Base-by-base conservation (phyloP, 2,797 vertebrate genomes). In the Melanotaenia nigrans region DNA sequence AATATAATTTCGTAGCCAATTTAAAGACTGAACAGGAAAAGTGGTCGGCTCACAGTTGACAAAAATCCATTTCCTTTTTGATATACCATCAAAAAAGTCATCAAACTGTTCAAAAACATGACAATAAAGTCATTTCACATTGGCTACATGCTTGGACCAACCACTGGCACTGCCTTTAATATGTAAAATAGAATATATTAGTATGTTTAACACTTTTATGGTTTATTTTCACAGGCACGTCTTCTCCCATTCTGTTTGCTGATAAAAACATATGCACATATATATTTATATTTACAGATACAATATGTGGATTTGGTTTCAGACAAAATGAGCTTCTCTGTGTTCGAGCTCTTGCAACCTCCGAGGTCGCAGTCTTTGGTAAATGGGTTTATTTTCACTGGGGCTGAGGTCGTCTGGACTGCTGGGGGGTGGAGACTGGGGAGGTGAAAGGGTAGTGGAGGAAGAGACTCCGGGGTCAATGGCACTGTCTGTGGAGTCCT, bases 271-370 rank as follows among this genome's bases (percentile, higher is more conserved):
- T 73, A 65, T 77, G 94, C 94, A 94, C 90, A 89, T 73, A 79
- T 85, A 83, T 59, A 85, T 79, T 71, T 4, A 78, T 86, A 92
- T 92, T 73, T 91, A 90, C 85, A 91, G 55, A 78, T 82, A 76
- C 7, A 33, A 61, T 22, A 36, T 40, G n/a, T 65, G 68, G 10
- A 65, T 85, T 83, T 82, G 89, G 84, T 71, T 10, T 95, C 95
- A 99, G 73, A 98, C 97, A 90, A 99, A 99, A 81, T 98, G 97
- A 56, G 97, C 96, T 88, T 97, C 96, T 85, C 97, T 95, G 82
- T 96, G 95, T 84, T 98, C 96, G 1, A 96, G 92, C 78, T 97
- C 96, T 70, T 97, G 96, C 75, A 96, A 89, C 49, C 92, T 94
- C 79, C 95, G 96, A 78, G 95, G 93, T 78, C 96, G 91, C 58